phyloP scores from a whole-genome alignment of 2,888 invertebrate genomes.

The Volucella inanis region DNA sequence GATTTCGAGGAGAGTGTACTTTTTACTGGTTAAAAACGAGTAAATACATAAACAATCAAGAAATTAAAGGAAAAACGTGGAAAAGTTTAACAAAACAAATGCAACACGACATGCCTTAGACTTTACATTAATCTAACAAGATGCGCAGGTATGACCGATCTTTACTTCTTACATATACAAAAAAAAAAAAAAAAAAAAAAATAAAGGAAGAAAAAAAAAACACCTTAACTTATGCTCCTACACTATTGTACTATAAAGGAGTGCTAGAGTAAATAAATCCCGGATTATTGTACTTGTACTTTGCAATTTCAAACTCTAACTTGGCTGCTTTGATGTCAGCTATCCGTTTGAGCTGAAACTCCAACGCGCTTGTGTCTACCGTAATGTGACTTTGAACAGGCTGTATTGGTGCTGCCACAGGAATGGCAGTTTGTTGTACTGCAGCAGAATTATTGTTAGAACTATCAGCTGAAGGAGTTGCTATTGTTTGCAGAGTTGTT shows the following conservation, averaged over 20 bases:
- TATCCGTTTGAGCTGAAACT: slow-evolving; percentile 80
- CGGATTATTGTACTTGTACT: slow-evolving; percentile 82
- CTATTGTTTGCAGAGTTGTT: slow-evolving; percentile 1
- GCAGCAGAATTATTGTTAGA: slow-evolving; percentile 28
- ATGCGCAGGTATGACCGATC: not conserved
- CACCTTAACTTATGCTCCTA: slow-evolving; percentile 19
- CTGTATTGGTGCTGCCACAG: slow-evolving; percentile 32
- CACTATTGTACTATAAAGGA: slow-evolving; percentile 77
- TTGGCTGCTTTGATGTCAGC: slow-evolving; percentile 82
- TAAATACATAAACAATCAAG: not conserved
- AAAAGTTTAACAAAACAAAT: slow-evolving; percentile 26
- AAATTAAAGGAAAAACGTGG: not conserved
- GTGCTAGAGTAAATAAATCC: slow-evolving; percentile 80
- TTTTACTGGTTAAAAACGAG: not conserved
- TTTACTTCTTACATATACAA: slow-evolving; percentile 30
- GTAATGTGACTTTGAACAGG: slow-evolving; percentile 65
- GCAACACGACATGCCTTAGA: slow-evolving; percentile 42
- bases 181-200: slow-evolving; percentile 17
- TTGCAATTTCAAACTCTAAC: slow-evolving; percentile 81
- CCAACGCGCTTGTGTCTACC: slow-evolving; percentile 79
- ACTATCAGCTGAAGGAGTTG: slow-evolving; percentile 36
- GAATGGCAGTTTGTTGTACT: slow-evolving; percentile 2
- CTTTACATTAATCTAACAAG: slow-evolving; percentile 57
- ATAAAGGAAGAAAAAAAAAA: slow-evolving; percentile 17
- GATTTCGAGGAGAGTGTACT: no score